A percentile compares a stretch with the other conserved stretches of the same genome.
Evolutionary conservation across 1,140 invertebrate species (phyloP).

Genomic region (Rhagoletis pomonella): DNA sequence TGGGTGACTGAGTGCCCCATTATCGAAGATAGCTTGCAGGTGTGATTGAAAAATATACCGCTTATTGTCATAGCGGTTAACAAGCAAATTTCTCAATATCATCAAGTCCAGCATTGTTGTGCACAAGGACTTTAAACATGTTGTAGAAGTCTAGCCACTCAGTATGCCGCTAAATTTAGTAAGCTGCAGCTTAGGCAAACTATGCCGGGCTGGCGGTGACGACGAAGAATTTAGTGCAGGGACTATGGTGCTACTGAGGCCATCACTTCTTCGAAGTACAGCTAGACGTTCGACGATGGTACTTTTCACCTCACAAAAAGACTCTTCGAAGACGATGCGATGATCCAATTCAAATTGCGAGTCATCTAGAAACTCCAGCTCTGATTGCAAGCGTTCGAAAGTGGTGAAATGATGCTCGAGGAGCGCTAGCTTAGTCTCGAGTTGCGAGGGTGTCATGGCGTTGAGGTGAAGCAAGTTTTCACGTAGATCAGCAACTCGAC

Average conservation of each 20-base stretch:
- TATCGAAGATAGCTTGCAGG: too few species aligned
- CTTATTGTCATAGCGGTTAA: too few species aligned
- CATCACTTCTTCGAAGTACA: neutral
- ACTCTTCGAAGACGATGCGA: neutral
- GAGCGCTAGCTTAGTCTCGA: neutral
- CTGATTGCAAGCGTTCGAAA: neutral
- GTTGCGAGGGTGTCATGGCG: neutral
- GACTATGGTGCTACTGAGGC: neutral
- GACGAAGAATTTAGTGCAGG: too few species aligned
- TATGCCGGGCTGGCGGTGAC: too few species aligned
- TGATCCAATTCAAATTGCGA: neutral
- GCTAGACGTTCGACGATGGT: neutral
- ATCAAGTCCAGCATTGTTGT: neutral
- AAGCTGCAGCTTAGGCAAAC: slow-evolving; percentile 10
- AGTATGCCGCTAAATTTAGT: slow-evolving; percentile 1
- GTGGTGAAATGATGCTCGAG: neutral
- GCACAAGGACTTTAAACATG: neutral
- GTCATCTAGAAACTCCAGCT: slow-evolving; percentile 22
- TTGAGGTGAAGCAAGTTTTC: too few species aligned
- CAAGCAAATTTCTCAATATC: neutral
- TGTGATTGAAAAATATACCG: too few species aligned
- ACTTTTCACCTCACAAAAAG: neutral
- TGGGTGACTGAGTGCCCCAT: too few species aligned
- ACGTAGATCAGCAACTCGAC: too few species aligned
- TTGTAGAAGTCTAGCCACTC: too few species aligned